Evolutionary conservation across 2,113 vertebrate species (phyloP).

Genomic region (Anseranas semipalmata): DNA sequence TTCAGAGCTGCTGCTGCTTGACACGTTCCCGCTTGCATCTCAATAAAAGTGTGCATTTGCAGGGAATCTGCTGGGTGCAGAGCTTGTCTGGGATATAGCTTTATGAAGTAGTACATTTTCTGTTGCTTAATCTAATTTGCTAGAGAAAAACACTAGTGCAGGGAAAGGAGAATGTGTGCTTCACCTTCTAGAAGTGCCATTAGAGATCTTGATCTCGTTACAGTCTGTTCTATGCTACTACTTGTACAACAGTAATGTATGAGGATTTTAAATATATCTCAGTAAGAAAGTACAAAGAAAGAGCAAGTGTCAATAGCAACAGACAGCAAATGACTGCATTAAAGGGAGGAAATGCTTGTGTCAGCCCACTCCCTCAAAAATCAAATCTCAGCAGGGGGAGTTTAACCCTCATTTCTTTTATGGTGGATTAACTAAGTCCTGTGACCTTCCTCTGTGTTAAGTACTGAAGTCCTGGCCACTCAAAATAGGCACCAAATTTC

Average conservation of each 20-base stretch:
- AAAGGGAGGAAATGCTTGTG: background rate
- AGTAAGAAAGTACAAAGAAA: background rate
- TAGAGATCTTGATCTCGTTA: constrained; percentile 57
- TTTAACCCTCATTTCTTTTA: background rate
- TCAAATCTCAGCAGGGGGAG: background rate
- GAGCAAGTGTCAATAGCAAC: background rate
- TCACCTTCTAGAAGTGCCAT: constrained; percentile 26
- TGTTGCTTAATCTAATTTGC: constrained; percentile 54
- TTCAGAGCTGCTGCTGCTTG: background rate
- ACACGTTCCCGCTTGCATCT: background rate
- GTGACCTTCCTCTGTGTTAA: background rate
- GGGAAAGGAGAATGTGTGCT: background rate
- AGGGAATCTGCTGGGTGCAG: background rate
- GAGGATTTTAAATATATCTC: background rate
- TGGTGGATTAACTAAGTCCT: background rate
- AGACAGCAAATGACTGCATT: background rate
- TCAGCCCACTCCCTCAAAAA: background rate
- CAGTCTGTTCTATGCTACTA: background rate
- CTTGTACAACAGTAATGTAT: background rate
- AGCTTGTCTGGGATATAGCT: background rate
- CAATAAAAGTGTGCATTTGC: background rate
- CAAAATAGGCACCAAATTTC: rapidly evolving
- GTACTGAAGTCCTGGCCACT: background rate
- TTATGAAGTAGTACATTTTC: constrained; percentile 66
- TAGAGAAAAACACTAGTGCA: constrained; percentile 7